A percentile compares a stretch with the other conserved stretches of the same genome.
phyloP scores from a whole-genome alignment of 1,140 invertebrate species.

The Maniola jurtina region DNA sequence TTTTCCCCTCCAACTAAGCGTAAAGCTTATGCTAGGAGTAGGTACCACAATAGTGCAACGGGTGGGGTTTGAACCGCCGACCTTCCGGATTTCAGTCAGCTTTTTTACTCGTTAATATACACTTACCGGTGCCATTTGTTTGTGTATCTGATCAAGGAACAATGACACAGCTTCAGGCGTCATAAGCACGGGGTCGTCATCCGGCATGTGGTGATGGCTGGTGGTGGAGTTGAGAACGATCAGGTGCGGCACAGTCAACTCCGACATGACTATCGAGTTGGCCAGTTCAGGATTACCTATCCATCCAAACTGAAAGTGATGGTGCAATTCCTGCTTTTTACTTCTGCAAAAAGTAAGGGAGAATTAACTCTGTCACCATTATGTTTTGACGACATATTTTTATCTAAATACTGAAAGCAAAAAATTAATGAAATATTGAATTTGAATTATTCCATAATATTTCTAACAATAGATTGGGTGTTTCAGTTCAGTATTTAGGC shows the following conservation, averaged over 20 bases:
- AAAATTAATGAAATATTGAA: too few relatives aligned
- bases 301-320: constrained; percentile 96
- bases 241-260: constrained; percentile 90
- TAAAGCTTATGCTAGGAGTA: too few relatives aligned
- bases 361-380: too few relatives aligned
- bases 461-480: too few relatives aligned
- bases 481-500: too few relatives aligned
- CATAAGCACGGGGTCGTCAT: constrained; percentile 89
- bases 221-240: constrained; percentile 94
- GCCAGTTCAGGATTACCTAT: constrained; percentile 90
- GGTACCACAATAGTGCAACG: too few relatives aligned
- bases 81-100: too few relatives aligned
- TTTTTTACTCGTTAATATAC: constrained; percentile 5
- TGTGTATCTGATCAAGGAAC: constrained; percentile 87
- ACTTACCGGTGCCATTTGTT: constrained; percentile 85
- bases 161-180: constrained; percentile 88
- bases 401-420: too few relatives aligned
- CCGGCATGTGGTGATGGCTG: constrained; percentile 93
- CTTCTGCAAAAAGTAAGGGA: constrained; percentile 68
- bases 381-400: too few relatives aligned
- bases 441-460: too few relatives aligned
- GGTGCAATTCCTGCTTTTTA: constrained; percentile 88
- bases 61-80: too few relatives aligned
- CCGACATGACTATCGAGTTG: constrained; percentile 93
- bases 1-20: too few relatives aligned